Base-by-base conservation (phyloP, 1,140 invertebrate genomes). In the Diprion similis region DNA sequence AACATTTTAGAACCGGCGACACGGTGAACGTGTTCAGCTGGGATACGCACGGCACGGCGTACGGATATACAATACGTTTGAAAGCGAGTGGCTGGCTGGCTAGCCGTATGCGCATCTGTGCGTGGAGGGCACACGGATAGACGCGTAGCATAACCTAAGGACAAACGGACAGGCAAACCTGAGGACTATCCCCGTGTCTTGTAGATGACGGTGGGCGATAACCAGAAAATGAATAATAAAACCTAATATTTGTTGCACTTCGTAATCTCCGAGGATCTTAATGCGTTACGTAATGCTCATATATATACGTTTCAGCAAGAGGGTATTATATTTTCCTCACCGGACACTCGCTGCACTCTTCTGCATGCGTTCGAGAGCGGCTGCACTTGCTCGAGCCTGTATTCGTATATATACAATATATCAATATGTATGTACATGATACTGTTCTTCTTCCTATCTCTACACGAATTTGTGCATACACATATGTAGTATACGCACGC, bases 191-290 rank as follows among this genome's bases (percentile, higher is more conserved):
- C 51, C 51, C 51, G 51, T 59, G 51, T 59, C 51, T 59, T 59
- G 51, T 73, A 70, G 71, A 83, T 81, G 79, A 78, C 64, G 71
- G 76, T 75, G 37, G 10, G 48, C 70, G 82, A 83, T 83, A 83
- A 79, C 70, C 72, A 67, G 48, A 79, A 80, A 77, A 75, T 77
- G 73, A 80, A 80, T 78, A 81, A 81, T 81, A 80, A 83, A 84
- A 77, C 80, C 79, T 80, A 76, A 81, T 82, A 81, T 83, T 81
- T 83, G 79, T 82, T 80, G 78, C 81, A 73, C 75, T 71, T 71
- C 65, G 73, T 71, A 79, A 83, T 84, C 79, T 78, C 74, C 66
- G 66, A 68, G 24, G 47, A 81, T 83, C 81, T 82, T 81, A 81
- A 81, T 78, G 78, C 71, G 75, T 81, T 84, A 82, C 74, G 78